phyloP scores from a whole-genome alignment of 2,888 invertebrate species.

The Halictus ligatus region DNA sequence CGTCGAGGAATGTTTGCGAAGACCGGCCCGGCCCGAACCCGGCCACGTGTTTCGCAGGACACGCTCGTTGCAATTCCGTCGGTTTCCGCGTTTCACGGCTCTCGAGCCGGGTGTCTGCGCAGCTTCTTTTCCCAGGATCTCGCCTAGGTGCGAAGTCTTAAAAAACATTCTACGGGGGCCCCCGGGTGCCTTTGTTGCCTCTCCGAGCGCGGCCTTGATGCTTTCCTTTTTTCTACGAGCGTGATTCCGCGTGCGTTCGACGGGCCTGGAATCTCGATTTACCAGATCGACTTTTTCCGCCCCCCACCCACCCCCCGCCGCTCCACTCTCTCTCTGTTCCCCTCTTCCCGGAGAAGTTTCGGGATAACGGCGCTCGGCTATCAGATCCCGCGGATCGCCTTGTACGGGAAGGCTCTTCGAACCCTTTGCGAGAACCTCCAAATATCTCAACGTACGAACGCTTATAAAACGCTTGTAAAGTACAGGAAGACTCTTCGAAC shows the following conservation, averaged over 20 bases:
- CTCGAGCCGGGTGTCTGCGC: background rate
- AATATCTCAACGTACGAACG: too few species aligned
- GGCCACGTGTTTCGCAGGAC: constrained; percentile 15
- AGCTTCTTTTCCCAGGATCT: constrained; percentile 10
- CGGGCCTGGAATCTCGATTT: constrained; percentile 38
- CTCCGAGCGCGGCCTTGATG: background rate
- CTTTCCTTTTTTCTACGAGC: background rate
- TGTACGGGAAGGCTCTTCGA: too few species aligned
- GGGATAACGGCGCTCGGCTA: constrained; percentile 7
- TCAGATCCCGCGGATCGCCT: background rate
- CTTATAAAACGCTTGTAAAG: too few species aligned
- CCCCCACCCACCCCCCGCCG: background rate
- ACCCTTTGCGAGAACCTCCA: too few species aligned
- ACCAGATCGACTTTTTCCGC: constrained; percentile 28
- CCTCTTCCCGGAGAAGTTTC: background rate
- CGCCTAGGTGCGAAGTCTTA: constrained; percentile 44
- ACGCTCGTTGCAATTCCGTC: constrained; percentile 5
- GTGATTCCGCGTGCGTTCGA: constrained; percentile 29
- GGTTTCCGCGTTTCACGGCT: constrained; percentile 28
- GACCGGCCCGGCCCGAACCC: background rate
- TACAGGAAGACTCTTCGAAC: too few species aligned
- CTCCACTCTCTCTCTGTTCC: too few species aligned
- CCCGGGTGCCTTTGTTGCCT: constrained; percentile 20
- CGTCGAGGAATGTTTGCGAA: constrained; percentile 23
- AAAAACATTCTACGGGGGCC: constrained; percentile 33